Evolutionary conservation across 2,888 invertebrate species (phyloP), one percentile per base, ranked within the genome.

Genomic region (Tubulanus polymorphus): DNA sequence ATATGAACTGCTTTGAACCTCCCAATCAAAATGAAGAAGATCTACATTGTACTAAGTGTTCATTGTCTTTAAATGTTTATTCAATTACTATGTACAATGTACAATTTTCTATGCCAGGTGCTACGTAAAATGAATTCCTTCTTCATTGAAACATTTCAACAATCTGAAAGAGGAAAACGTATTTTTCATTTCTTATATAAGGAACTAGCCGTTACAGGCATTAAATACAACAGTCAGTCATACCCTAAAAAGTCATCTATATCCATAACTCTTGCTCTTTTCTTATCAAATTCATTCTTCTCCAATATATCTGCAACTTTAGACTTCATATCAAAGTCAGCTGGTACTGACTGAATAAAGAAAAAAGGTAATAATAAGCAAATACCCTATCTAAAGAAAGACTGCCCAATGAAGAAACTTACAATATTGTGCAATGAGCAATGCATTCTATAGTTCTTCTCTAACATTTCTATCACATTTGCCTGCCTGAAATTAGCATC

Each of bases 201-300:
- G 10, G 10, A 25, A n/a, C 45, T 8, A 18, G 15, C 32, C 8
- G 30, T 46, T 23, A 15, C 30, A 2, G 25, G 23, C 26, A 49
- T 45, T 20, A 15, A n/a, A 25, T 6, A 25, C 10, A 51, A 15
- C 15, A 48, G 12, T 12, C 8, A 27, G 23, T 6, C 6, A 69
- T 55, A 75, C 77, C 72, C 84, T 81, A 95, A 88, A 75, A 99
- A 97, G 76, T 99, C 96, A 82, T 97, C 96, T 65, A 91, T 88
- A 74, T 95, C 94, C 95, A 99, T 92, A 3, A 87, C 88, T 69
- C 97, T 83, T 0, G 97, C 92, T 71, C 99, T 84, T 78, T 87
- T 87, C 64, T 88, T 84, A 53, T 86, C 87, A 70, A 88, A 88
- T 60, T 84, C 84, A 56, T 84, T 83, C 54, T 83, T 84, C 56